These are phyloP conservation scores for Octomys mimax DNA, from an alignment of 2,797 vertebrate genomes.

Conservation along the genomic window DNA sequence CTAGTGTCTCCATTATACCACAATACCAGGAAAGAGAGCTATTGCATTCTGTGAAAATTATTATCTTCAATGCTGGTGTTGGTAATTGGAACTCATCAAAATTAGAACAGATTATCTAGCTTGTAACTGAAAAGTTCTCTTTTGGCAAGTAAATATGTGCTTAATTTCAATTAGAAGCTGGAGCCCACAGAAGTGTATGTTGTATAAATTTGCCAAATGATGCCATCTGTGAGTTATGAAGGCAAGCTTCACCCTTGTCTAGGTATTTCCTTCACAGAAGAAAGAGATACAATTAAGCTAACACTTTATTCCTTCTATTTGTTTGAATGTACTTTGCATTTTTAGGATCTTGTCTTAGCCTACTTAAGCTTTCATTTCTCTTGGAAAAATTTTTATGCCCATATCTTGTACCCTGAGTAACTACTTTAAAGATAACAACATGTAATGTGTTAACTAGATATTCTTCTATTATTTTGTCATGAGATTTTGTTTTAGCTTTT, in stretches of 20 bases:
- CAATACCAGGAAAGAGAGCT: not conserved
- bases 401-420: not conserved
- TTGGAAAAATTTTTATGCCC: not conserved
- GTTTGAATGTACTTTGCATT: not conserved
- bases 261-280: not conserved
- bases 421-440: not conserved
- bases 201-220: not conserved
- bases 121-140: slow-evolving; percentile 28
- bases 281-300: not conserved
- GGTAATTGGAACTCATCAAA: not conserved
- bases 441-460: not conserved
- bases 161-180: slow-evolving; percentile 21
- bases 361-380: not conserved
- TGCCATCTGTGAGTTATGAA: not conserved
- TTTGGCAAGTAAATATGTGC: not conserved
- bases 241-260: not conserved
- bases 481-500: not conserved
- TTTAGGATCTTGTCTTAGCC: not conserved
- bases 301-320: not conserved
- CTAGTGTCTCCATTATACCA: not conserved
- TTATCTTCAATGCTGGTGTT: not conserved
- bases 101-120: not conserved
- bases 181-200: not conserved
- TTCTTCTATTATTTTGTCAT: not conserved
- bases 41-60: not conserved